Base-by-base conservation (phyloP, 2,113 vertebrate species). In the Corvus moneduloides region DNA sequence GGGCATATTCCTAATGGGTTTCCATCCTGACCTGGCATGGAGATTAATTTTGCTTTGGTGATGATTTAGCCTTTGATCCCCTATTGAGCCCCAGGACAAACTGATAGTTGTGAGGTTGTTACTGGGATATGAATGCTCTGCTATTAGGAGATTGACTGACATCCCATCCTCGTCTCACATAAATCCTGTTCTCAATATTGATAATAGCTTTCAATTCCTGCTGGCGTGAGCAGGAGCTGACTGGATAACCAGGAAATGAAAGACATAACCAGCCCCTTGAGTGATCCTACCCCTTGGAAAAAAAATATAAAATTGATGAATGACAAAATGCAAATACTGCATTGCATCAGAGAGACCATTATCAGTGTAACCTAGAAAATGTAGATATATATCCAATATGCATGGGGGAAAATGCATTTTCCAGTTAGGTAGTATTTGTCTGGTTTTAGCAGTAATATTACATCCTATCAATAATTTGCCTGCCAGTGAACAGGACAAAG, bases 161-260 rank as follows among this genome's bases (percentile, higher is more conserved):
- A 90, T 86, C 88, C 69, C 61, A 67, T 84, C 58, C 88, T 78
- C 37, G 3, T 90, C 94, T 94, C 94, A 72, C 52, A 92, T 78
- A 96, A 96, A 94, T 90, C 83, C 94, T 82, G 61, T 22, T 89
- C 86, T 92, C 83, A 44, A 16, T 88, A 94, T 90, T 86, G 94
- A 95, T 92, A 95, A 86, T 16, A 67, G 76, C 82, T 74, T 93
- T 95, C 82, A 94, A 33, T 84, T 92, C 91, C 85, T 96, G 90
- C 93, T 90, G 75, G 87, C 37, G 6, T 66, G 64, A 89, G 85
- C 87, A 88, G 88, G 83, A 95, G 64, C 80, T 93, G 92, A 88
- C 76, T 71, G 88, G 96, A 95, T 93, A 94, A 94, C 92, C 83
- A 92, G 93, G 92, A 95, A 94, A 96, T 78, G 90, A 95, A 94